Base-by-base conservation (phyloP, 2,797 vertebrate species). In the Pangasius mekongensis region DNA sequence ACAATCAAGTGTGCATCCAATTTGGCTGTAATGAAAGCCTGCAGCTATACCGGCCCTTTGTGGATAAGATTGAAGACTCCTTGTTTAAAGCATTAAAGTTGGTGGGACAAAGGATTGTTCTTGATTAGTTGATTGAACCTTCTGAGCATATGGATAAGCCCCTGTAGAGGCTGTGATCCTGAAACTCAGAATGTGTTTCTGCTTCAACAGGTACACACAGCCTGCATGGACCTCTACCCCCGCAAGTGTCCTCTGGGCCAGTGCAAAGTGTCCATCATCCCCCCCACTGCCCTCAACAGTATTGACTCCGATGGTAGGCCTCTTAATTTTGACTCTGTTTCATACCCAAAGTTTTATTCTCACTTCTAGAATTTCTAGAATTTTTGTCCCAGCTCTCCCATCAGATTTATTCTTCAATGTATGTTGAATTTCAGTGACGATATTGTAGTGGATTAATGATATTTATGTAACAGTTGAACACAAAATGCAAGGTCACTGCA, bases 211-310 rank as follows among this genome's bases (percentile, higher is more conserved):
- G 98, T 99, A 92, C 98, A 99, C 94, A 99, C 98, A 1, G 97
- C 98, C 87, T 99, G 98, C 90, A 98, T 97, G 97, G 98, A 99
- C 90, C 92, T 96, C 52, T 99, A 98, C 92, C 97, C 98, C 85
- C 97, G 96, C 86, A 97, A 99, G 89, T 99, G 98, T 95, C 98
- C 98, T 0, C 96, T 99, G 14, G 98, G 98, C 92, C 98, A 99
- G 88, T 99, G 98, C 94, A 99, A 99, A 95, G 98, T 99, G 83
- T 99, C 98, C 84, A 97, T 99, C 94, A 99, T 99, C 92, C 98
- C 98, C 85, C 98, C 98, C n/a, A 99, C 98, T 24, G 98, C 98
- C 16, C 97, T 99, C 90, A 99, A 99, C 95, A 99, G 98, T 95
- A 99, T 99, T 88, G 98, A 99, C 94, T 99, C 98, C 3, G 98